phyloP scores from a whole-genome alignment of 2,113 vertebrate genomes.

The Aldabrachelys gigantea region DNA sequence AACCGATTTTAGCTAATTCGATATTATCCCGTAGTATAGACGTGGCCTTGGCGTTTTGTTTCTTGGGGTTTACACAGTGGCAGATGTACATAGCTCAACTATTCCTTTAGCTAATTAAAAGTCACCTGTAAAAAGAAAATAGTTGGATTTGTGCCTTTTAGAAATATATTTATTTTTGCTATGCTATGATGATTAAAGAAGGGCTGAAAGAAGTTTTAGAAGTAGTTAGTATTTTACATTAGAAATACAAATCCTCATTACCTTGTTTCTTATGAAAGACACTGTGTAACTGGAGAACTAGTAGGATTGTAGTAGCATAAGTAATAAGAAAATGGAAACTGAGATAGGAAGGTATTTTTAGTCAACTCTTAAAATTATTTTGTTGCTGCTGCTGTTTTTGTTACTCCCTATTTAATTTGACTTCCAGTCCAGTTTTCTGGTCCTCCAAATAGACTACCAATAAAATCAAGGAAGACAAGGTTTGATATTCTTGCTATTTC shows the following conservation, averaged over 20 bases:
- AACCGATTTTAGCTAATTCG: no score
- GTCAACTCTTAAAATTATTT: neutral
- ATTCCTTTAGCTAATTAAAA: neutral
- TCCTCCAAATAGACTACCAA: neutral
- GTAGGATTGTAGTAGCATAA: neutral
- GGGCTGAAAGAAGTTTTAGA: neutral
- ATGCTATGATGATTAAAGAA: neutral
- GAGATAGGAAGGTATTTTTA: neutral
- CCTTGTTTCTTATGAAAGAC: neutral
- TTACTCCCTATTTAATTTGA: neutral
- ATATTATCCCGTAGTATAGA: no score
- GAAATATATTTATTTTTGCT: neutral
- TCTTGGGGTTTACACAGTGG: neutral
- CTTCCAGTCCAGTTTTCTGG: neutral
- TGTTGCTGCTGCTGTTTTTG: neutral
- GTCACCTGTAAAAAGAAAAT: neutral
- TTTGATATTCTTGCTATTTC: neutral
- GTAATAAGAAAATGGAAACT: neutral
- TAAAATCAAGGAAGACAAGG: neutral
- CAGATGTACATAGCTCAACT: neutral
- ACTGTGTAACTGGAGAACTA: neutral
- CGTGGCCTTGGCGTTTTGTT: neutral
- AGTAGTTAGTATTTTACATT: neutral
- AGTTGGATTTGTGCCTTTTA: neutral
- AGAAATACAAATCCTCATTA: neutral